phyloP scores from a whole-genome alignment of 2,113 vertebrate genomes.

The Etia nguti region DNA sequence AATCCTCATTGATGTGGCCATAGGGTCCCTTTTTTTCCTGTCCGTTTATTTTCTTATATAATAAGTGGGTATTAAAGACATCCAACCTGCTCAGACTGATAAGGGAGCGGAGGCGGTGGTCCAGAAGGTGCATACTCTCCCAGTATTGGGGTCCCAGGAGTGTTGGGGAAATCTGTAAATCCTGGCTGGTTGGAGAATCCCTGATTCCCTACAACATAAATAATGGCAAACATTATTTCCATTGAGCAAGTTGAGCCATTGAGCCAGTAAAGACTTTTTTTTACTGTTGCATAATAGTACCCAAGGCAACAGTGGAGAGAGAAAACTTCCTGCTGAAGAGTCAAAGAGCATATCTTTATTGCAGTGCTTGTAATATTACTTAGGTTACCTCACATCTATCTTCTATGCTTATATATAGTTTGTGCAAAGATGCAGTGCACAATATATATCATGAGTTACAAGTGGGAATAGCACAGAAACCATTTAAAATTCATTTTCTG shows the following conservation, averaged over 20 bases:
- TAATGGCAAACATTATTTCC: background rate
- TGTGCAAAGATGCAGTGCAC: background rate
- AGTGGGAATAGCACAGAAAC: background rate
- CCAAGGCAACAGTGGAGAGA: background rate
- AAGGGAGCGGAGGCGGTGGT: constrained; percentile 75
- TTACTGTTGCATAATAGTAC: background rate
- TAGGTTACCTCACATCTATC: background rate
- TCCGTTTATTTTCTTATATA: background rate
- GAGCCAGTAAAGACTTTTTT: background rate
- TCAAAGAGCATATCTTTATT: background rate
- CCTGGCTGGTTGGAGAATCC: constrained; percentile 78
- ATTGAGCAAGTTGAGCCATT: no score
- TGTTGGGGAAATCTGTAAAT: constrained; percentile 83
- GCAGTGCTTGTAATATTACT: background rate
- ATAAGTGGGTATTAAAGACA: background rate
- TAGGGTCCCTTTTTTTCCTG: background rate
- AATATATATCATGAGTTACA: background rate
- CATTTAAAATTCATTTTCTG: background rate
- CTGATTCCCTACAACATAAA: constrained; percentile 65
- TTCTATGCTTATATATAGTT: background rate
- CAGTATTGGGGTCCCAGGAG: constrained; percentile 80
- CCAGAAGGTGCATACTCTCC: constrained; percentile 78
- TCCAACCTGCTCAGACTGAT: constrained; percentile 79
- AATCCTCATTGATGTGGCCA: background rate
- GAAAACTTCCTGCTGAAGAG: background rate